phyloP scores from a whole-genome alignment of 2,113 vertebrate genomes.

The Eptesicus fuscus region DNA sequence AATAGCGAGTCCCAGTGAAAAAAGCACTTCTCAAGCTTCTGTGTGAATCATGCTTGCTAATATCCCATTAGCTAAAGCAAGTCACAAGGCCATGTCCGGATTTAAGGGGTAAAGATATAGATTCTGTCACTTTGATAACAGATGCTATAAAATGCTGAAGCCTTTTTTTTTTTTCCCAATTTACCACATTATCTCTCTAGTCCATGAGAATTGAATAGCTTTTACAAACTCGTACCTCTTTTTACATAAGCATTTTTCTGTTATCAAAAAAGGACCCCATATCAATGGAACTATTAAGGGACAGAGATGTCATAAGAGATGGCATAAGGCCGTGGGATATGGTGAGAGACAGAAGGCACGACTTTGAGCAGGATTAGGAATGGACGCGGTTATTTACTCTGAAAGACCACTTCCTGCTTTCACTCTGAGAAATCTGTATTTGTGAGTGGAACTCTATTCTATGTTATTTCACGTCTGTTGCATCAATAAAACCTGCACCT shows the following conservation, averaged over 20 bases:
- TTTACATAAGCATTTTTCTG: neutral
- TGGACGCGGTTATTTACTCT: neutral
- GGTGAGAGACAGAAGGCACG: neutral
- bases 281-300: neutral
- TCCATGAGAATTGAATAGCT: neutral
- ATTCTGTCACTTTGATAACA: neutral
- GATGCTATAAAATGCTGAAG: neutral
- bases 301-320: neutral
- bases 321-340: neutral
- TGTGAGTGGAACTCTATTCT: slow-evolving; percentile 60
- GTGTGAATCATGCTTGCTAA: neutral
- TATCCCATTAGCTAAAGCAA: neutral
- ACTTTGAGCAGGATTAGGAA: neutral
- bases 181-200: neutral
- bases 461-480: slow-evolving; percentile 74
- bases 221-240: neutral
- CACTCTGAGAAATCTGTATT: slow-evolving; percentile 53
- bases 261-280: neutral
- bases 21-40: neutral
- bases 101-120: neutral
- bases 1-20: neutral
- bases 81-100: neutral
- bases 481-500: slow-evolving; percentile 80
- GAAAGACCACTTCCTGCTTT: neutral
- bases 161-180: neutral